Evolutionary conservation across 2,797 vertebrate species (phyloP), one percentile per base, ranked within the genome.

Genomic region (Sphenopsis melanotis): DNA sequence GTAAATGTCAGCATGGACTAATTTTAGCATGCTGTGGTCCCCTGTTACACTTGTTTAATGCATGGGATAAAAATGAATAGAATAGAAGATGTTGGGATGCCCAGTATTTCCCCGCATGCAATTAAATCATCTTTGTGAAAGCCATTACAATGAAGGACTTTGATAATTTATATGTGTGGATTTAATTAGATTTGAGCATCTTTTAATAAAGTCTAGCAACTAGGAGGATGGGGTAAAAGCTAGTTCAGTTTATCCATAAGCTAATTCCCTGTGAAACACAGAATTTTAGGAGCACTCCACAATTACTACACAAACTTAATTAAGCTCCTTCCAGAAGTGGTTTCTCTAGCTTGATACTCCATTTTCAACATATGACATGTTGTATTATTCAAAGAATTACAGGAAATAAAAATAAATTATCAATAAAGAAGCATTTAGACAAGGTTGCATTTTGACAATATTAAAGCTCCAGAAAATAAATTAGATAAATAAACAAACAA

Each of bases 111-210:
- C 66, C 56, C 30, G 78, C 23, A 75, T 42, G 89, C 50, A 87
- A 91, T 94, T 82, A 92, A 89, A 89, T 79, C 3, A 61, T 39
- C 42, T 71, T 78, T 78, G 11, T 65, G 34, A 81, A 86, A 92
- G 20, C 10, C 74, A 37, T 87, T 80, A 60, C 20, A 90, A 72
- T n/a, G 75, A 77, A 17, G 36, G 53, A 59, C 55, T 66, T 5
- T 42, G 36, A 60, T 65, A 79, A 83, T 90, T 87, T 92, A 53
- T 83, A 65, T 68, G 27, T 36, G 59, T 60, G 69, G 34, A 81
- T 88, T 95, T 95, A 88, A 95, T 88, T 94, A 94, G 76, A 83
- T 70, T 95, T 90, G 72, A 74, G 36, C 53, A 88, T 68, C 36
- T 85, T 74, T 93, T 93, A 95, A 95, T 90, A 77, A 95, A 83